Base-by-base conservation (phyloP, 2,113 vertebrate species). In the Chloropsis cyanopogon region DNA sequence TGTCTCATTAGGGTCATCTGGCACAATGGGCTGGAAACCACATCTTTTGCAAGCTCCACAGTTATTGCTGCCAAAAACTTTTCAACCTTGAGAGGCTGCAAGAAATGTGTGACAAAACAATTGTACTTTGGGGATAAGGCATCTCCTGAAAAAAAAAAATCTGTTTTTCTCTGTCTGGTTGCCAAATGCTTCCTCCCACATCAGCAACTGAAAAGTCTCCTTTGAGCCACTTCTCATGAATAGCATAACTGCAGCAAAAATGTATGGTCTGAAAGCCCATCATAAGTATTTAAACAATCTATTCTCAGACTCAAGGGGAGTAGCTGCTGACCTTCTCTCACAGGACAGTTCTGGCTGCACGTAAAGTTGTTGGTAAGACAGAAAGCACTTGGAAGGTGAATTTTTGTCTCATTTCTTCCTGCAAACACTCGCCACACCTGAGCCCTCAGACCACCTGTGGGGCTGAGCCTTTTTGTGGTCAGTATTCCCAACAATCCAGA, bases 11-110 rank as follows among this genome's bases (percentile, higher is more conserved):
- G 68, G 47, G 82, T n/a, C 71, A 33, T 42, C 90, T 69, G 60
- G 33, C 35, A 46, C 3, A 6, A 31, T 22, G 59, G 66, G 90
- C 78, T 92, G 79, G 17, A 81, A 90, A 82, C 42, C 9, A 0
- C 19, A 68, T 2, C 59, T 86, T 82, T 41, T 94, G 87, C 82
- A 88, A 90, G 54, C 41, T 87, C 53, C 65, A 53, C 71, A 56
- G 46, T 68, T 78, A 75, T 14, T 91, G 71, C 63, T 93, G 90
- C 94, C 95, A 92, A 88, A 93, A 95, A 33, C 64, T 86, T 82
- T 41, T 52, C 93, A 90, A 42, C 87, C 79, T 90, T 86, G 88
- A 90, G 79, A 83, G 71, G 66, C 39, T 31, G 59, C 88, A 90
- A 92, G 60, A 92, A 86, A 88, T 11, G 59, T 68, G 76, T 56